phyloP scores from a whole-genome alignment of 2,113 vertebrate species.

The Apodemus sylvaticus region DNA sequence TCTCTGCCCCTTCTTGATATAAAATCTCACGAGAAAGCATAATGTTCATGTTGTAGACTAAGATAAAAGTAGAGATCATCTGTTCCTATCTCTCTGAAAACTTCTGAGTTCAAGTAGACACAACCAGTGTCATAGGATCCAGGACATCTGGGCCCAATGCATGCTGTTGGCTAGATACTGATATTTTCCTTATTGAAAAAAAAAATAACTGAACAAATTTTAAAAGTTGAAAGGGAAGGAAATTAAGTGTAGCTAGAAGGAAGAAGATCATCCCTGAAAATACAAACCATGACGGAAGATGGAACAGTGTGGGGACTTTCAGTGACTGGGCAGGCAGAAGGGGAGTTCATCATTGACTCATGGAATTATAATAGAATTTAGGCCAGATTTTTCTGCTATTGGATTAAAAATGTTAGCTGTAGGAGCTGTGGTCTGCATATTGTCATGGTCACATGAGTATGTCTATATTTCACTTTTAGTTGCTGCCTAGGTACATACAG shows the following conservation, averaged over 20 bases:
- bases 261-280: not conserved
- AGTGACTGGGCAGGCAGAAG: not conserved
- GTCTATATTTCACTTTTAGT: not conserved
- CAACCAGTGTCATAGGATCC: not conserved
- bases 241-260: not conserved
- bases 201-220: not conserved
- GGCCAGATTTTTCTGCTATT: not conserved
- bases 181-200: not conserved
- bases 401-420: not conserved
- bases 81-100: not conserved
- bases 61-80: not conserved
- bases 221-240: not conserved
- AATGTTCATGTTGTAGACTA: not conserved
- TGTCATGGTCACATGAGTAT: not conserved
- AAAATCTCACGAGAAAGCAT: not conserved
- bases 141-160: not conserved
- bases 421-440: not conserved
- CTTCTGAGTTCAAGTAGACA: not conserved
- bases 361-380: not conserved
- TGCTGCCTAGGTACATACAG: not conserved
- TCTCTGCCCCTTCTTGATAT: not conserved
- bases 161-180: not conserved
- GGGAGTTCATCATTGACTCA: not conserved
- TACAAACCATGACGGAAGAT: not conserved
- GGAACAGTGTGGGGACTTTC: not conserved